Percentiles rank a stretch among this genome's conserved stretches.
Conservation (phyloP, 2,113 vertebrate species). For the Lanius collurio region DNA sequence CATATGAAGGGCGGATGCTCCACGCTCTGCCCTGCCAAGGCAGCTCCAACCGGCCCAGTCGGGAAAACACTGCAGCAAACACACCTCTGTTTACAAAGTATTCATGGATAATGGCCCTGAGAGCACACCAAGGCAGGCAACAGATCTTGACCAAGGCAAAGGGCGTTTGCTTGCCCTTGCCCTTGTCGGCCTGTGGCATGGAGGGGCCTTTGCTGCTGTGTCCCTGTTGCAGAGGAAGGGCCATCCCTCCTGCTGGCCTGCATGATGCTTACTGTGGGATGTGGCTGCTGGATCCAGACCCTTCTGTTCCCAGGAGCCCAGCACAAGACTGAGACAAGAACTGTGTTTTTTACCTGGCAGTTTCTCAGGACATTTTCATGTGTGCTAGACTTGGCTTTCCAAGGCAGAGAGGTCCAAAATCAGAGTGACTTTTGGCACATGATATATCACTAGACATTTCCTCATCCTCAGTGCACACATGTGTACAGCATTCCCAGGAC, state of each 20-base stretch:
- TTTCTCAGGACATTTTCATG: not conserved
- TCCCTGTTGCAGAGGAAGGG: not conserved
- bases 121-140: not conserved
- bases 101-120: not conserved
- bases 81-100: constrained; percentile 8
- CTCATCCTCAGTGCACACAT: not conserved
- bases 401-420: not conserved
- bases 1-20: not conserved
- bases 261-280: not conserved
- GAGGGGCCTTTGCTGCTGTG: not conserved
- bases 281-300: not conserved
- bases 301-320: not conserved
- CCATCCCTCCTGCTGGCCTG: not conserved
- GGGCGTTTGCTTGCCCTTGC: not conserved
- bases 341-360: not conserved
- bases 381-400: not conserved
- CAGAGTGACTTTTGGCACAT: not conserved
- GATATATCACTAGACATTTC: not conserved
- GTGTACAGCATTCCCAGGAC: not conserved
- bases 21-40: not conserved
- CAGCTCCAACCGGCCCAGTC: not conserved
- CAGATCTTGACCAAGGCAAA: not conserved
- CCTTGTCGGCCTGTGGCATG: accelerated
- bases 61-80: not conserved
- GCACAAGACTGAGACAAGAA: accelerated